Percentiles rank a stretch among this genome's conserved stretches.
Evolutionary conservation across 2,797 vertebrate species (phyloP).

Genomic region (Hipposideros larvatus): DNA sequence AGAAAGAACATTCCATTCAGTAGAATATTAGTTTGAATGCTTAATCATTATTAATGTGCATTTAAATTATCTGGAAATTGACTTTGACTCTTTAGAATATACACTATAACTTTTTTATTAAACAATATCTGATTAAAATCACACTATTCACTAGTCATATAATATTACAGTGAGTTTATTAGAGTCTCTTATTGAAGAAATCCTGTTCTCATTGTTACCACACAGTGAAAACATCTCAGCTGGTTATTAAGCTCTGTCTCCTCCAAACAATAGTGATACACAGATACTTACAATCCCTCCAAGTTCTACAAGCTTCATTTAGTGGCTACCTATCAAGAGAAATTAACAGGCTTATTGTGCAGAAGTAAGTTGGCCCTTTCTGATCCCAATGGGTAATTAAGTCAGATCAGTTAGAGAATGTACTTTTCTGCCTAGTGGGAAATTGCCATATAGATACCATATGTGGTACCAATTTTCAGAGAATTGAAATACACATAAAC

Average conservation of each 20-base stretch:
- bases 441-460: slow-evolving; percentile 51
- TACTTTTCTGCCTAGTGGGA: slow-evolving; percentile 12
- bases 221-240: slow-evolving; percentile 59
- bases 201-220: slow-evolving; percentile 51
- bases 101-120: slow-evolving; percentile 52
- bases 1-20: background rate
- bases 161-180: slow-evolving; percentile 63
- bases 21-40: slow-evolving; percentile 51
- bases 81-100: slow-evolving; percentile 43
- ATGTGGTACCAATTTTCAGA: slow-evolving; percentile 61
- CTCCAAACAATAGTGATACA: slow-evolving; percentile 55
- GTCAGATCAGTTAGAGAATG: slow-evolving; percentile 32
- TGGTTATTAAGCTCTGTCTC: slow-evolving; percentile 65
- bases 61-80: slow-evolving; percentile 59
- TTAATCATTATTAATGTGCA: slow-evolving; percentile 69
- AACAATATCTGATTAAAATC: slow-evolving; percentile 50
- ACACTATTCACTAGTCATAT: slow-evolving; percentile 22
- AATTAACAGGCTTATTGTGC: slow-evolving; percentile 61
- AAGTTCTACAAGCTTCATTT: slow-evolving; percentile 69
- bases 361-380: slow-evolving; percentile 63
- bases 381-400: slow-evolving; percentile 65
- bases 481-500: slow-evolving; percentile 62
- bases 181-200: slow-evolving; percentile 42
- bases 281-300: slow-evolving; percentile 55
- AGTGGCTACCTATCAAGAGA: slow-evolving; percentile 59